Conservation (phyloP, 2,888 invertebrate genomes). For the Trypoxylon attenuatum region DNA sequence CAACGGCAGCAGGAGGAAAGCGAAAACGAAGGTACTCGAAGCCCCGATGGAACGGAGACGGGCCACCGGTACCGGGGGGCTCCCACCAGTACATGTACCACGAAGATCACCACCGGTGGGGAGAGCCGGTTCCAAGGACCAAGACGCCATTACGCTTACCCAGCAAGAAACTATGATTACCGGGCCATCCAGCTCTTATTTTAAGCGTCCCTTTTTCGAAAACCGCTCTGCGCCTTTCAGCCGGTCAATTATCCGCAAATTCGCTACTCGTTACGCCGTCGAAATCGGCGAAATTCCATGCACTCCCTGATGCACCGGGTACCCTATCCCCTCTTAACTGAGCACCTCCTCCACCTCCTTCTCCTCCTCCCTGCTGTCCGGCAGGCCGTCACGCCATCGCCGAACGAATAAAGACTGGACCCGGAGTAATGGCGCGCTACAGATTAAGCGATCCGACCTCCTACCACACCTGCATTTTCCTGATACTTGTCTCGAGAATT, state of each 20-base stretch:
- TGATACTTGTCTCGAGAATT: no score
- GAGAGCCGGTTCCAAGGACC: slow-evolving; percentile 71
- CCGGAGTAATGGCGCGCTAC: slow-evolving; percentile 40
- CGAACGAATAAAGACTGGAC: slow-evolving; percentile 45
- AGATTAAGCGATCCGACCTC: neutral
- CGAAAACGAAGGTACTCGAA: neutral
- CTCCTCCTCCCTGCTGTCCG: no score
- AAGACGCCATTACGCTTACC: slow-evolving; percentile 70
- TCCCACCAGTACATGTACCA: slow-evolving; percentile 30
- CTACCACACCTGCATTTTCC: no score
- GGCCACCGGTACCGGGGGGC: slow-evolving; percentile 47
- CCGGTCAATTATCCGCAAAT: slow-evolving; percentile 32
- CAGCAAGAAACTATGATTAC: slow-evolving; percentile 70
- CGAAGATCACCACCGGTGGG: slow-evolving; percentile 54
- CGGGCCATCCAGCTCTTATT: slow-evolving; percentile 42
- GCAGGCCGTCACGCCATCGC: no score
- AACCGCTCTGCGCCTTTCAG: slow-evolving; percentile 16
- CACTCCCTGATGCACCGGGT: no score
- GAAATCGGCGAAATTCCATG: slow-evolving; percentile 12
- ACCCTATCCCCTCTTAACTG: no score
- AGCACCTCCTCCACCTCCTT: no score
- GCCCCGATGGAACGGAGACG: slow-evolving; percentile 31
- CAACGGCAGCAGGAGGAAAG: neutral
- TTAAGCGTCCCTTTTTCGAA: slow-evolving; percentile 39
- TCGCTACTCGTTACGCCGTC: slow-evolving; percentile 3